Base-by-base conservation (phyloP, 92 coral and sea anemone genomes). In the Parazoanthus darwini region DNA sequence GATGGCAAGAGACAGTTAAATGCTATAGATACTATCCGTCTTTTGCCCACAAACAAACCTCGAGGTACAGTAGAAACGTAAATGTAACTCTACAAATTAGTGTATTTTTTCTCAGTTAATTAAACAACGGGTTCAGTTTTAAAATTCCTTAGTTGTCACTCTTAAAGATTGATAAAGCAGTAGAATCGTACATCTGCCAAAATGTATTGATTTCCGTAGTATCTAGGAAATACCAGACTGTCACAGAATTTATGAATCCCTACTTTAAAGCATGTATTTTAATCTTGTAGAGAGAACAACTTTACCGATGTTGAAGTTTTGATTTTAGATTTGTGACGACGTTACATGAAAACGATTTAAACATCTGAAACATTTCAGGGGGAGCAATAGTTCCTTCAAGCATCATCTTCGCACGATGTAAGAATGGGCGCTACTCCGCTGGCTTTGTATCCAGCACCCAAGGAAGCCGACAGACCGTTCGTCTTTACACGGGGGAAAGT, bases 401-500 rank as follows among this genome's bases (percentile, higher is more conserved):
- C 79, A 93, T 95, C 71, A 92, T 95, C 79, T 95, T 88, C 33
- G 96, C 91, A 70, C 86, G 96, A 75, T 66, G 82, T 68, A 93
- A 87, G 51, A 92, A 90, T 38, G 91, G 92, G 11, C 71, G 76
- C 9, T 95, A 95, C 90, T 68, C 68, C 7, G 77, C 85, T 23
- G 96, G 98, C 14, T 95, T 88, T 83, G 94, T 95, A 29, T 90
- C 90, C n/a, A 92, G 92, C 38, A 93, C 86, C 81, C 94, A 82
- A 18, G 50, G 70, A 77, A 92, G 86, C 44, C 90, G 91, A 78
- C 80, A 79, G 73, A 90, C 84, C n/a, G 91, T 93, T 4, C 90
- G 93, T 29, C 54, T 92, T 26, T 93, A 92, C 73, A 88, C 46
- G 10, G 82, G 65, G 23, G 89, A 72, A 77, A 46, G 43, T 15